Conservation (phyloP, 1,140 invertebrate genomes). For the Aphaenogaster ashmeadi region DNA sequence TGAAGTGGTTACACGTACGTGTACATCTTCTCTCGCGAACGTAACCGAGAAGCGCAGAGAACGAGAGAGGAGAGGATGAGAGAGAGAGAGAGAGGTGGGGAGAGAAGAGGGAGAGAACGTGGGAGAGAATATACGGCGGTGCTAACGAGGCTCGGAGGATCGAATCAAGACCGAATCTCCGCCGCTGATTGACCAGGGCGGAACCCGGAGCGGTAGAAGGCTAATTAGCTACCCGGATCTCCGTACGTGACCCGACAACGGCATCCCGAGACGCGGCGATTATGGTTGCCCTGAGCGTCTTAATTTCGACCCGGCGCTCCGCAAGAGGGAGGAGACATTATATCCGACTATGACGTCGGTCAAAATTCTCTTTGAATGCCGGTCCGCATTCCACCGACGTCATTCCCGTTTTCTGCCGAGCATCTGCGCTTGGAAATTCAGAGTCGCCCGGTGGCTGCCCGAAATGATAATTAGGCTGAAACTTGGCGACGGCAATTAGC, state of each 20-base stretch:
- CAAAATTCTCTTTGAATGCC: constrained; percentile 76
- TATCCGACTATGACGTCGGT: constrained; percentile 57
- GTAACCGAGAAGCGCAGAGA: constrained; percentile 21
- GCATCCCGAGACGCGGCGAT: constrained; percentile 76
- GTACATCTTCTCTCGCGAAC: constrained; percentile 50
- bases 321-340: constrained; percentile 42
- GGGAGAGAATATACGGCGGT: constrained; percentile 67
- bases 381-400: not conserved
- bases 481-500: constrained; percentile 69
- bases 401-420: constrained; percentile 36
- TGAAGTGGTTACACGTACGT: constrained; percentile 59
- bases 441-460: constrained; percentile 65
- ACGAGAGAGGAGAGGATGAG: not conserved
- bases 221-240: constrained; percentile 77
- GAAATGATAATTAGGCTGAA: constrained; percentile 71
- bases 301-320: constrained; percentile 69
- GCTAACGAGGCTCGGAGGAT: constrained; percentile 78
- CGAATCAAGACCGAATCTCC: constrained; percentile 79
- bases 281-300: constrained; percentile 77
- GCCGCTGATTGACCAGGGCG: constrained; percentile 77
- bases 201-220: constrained; percentile 72
- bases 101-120: not conserved
- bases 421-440: constrained; percentile 66
- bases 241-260: constrained; percentile 77
- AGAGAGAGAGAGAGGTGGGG: not conserved